These are phyloP conservation scores for Lapara coniferarum DNA, from an alignment of 2,888 invertebrate genomes.

Conservation along the genomic window DNA sequence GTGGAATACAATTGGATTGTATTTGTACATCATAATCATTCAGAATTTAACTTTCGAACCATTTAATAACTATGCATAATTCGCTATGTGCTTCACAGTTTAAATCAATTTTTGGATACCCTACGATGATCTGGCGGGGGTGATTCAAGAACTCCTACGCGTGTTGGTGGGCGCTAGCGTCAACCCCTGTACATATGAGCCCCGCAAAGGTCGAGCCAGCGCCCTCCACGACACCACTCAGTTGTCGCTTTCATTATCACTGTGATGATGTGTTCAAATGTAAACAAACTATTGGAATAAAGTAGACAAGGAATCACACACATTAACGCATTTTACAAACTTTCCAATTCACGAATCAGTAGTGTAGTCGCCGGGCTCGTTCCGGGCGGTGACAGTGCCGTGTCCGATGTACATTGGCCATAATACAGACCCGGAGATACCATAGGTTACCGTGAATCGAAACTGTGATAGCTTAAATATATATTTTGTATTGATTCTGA, in stretches of 20 bases:
- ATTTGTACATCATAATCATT: no score
- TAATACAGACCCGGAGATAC: no score
- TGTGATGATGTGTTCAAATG: neutral
- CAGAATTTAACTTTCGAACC: no score
- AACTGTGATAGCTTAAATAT: no score
- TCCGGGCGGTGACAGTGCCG: neutral
- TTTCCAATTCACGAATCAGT: neutral
- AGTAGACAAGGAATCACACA: conserved; percentile 2
- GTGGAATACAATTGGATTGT: neutral
- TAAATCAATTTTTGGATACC: no score
- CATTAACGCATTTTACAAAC: neutral
- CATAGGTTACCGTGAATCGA: no score
- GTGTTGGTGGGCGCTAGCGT: neutral
- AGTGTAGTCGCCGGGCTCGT: neutral
- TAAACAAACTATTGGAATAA: conserved; percentile 7
- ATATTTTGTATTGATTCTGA: no score
- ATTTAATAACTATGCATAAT: no score
- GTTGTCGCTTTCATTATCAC: conserved; percentile 5
- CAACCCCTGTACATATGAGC: neutral
- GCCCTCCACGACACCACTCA: neutral
- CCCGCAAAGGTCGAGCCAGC: neutral
- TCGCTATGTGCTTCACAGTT: no score
- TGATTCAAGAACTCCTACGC: no score
- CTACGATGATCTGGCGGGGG: no score
- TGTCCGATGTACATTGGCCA: neutral